Evolutionary conservation across 2,888 invertebrate genomes (phyloP).

Genomic region (Unio delphinus): DNA sequence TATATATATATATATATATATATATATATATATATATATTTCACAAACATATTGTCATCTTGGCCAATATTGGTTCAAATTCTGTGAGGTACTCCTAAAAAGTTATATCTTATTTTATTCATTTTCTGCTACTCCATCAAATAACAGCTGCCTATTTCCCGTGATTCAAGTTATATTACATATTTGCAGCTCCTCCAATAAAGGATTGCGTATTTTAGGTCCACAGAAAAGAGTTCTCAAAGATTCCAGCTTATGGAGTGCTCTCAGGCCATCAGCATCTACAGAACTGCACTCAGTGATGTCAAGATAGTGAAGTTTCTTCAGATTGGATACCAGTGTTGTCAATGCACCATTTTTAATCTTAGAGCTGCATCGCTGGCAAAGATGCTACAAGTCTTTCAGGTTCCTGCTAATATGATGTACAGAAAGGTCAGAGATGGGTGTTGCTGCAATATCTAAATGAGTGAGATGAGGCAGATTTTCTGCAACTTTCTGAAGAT

Average conservation of each 20-base stretch:
- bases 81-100: too few relatives aligned
- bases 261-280: too few relatives aligned
- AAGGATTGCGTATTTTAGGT: too few relatives aligned
- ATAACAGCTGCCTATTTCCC: too few relatives aligned
- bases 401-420: constrained; percentile 50
- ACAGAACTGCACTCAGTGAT: constrained; percentile 25
- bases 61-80: too few relatives aligned
- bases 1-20: too few relatives aligned
- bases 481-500: constrained; percentile 38
- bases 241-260: background rate
- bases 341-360: constrained; percentile 38
- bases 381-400: constrained; percentile 34
- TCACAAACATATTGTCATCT: too few relatives aligned
- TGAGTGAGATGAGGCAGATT: constrained; percentile 28
- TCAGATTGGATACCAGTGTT: constrained; percentile 32
- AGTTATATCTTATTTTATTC: too few relatives aligned
- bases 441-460: constrained; percentile 36
- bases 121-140: too few relatives aligned
- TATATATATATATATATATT: too few relatives aligned
- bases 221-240: background rate
- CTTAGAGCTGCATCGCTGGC: constrained; percentile 26
- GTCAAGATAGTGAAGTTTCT: constrained; percentile 34
- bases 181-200: too few relatives aligned
- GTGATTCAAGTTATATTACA: too few relatives aligned
- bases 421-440: constrained; percentile 44